phyloP scores from a whole-genome alignment of 1,140 invertebrate species.

The Caenorhabditis tropicalis region DNA sequence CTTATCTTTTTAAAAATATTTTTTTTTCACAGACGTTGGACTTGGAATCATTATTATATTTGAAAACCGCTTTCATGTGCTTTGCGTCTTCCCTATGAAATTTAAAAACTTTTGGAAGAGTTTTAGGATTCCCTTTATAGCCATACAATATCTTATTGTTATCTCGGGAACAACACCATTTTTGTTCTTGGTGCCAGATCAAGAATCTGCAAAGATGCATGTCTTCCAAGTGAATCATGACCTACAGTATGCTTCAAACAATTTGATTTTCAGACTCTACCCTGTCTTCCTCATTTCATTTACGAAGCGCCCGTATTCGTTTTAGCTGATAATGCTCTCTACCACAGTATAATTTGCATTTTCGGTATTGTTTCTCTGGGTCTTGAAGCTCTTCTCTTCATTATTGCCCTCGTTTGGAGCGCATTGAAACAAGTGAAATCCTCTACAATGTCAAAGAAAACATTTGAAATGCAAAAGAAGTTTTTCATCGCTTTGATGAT shows the following conservation, averaged over 20 bases:
- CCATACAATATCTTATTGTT: not conserved
- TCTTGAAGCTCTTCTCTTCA: not conserved
- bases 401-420: not conserved
- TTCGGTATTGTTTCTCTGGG: not conserved
- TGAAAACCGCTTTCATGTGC: not conserved
- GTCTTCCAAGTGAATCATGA: not conserved
- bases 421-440: not conserved
- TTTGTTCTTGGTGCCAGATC: not conserved
- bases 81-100: not conserved
- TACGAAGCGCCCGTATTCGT: not conserved
- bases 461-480: not conserved
- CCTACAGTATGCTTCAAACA: too few species aligned
- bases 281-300: not conserved
- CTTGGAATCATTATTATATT: not conserved
- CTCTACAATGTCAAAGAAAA: not conserved
- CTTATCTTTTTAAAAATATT: not conserved
- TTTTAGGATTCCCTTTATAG: not conserved
- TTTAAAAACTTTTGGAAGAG: not conserved
- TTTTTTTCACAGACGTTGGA: too few species aligned
- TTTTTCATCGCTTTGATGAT: not conserved
- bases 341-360: not conserved
- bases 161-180: too few species aligned
- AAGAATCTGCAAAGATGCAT: not conserved
- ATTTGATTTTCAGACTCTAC: not conserved
- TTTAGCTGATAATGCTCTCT: not conserved